Conservation (phyloP, 2,888 invertebrate species). For the Parnassius glacialis region DNA sequence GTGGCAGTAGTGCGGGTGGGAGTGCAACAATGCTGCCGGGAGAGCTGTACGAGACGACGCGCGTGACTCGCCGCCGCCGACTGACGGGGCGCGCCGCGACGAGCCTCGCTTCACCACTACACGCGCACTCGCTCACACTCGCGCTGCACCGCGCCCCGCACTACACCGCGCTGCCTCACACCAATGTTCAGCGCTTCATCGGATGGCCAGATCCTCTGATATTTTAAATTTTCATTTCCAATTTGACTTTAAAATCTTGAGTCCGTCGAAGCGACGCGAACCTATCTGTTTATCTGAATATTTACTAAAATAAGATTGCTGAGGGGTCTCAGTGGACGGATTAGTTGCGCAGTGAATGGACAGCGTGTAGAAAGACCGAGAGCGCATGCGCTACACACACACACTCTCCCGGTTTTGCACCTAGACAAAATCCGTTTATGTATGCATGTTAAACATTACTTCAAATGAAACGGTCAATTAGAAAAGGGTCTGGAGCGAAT, state of each 20-base stretch:
- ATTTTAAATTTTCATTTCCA: conserved; percentile 72
- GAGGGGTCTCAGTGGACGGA: conserved; percentile 50
- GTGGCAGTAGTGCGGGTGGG: conserved; percentile 61
- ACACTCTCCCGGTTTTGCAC: conserved; percentile 45
- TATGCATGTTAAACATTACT: conserved; percentile 6
- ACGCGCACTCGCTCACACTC: conserved; percentile 68
- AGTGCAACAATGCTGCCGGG: conserved; percentile 55
- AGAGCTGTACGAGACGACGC: conserved; percentile 69
- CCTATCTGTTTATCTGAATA: conserved; percentile 57
- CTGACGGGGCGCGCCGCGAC: conserved; percentile 77
- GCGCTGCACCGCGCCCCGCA: conserved; percentile 53
- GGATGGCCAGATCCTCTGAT: conserved; percentile 58
- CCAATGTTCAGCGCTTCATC: conserved; percentile 42
- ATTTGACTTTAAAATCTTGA: conserved; percentile 77
- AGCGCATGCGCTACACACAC: conserved; percentile 69
- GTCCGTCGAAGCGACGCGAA: conserved; percentile 53
- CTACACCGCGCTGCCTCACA: conserved; percentile 35
- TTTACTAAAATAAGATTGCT: conserved; percentile 59
- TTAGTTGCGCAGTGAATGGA: conserved; percentile 74
- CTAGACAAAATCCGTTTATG: conserved; percentile 10
- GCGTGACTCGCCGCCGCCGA: conserved; percentile 78
- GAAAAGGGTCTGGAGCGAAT: background rate
- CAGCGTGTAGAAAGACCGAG: conserved; percentile 54
- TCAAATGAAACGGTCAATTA: conserved; percentile 10
- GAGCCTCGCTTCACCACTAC: conserved; percentile 59